These are phyloP conservation scores for Hemibates koningsi DNA, from an alignment of 2,113 vertebrate species.

Conservation along the genomic window DNA sequence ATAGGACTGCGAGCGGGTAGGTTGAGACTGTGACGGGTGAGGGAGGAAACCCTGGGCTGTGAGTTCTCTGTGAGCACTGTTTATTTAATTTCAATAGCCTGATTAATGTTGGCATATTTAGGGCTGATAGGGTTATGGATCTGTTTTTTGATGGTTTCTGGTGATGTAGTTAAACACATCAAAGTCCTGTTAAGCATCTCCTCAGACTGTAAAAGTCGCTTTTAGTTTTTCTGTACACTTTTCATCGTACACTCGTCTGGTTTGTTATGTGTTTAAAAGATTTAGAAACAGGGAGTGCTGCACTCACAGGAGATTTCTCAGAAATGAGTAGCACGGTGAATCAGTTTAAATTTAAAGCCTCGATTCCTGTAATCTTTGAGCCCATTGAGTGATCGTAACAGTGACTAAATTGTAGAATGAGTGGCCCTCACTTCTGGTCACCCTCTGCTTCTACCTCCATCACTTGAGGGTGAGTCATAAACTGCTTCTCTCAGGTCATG, in stretches of 20 bases:
- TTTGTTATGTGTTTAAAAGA: neutral
- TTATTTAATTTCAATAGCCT: neutral
- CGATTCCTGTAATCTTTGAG: neutral
- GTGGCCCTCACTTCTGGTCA: neutral
- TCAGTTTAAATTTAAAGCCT: neutral
- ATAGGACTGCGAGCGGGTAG: neutral
- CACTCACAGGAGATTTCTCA: neutral
- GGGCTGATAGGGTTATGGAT: neutral
- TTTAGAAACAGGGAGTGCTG: neutral
- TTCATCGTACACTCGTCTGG: neutral
- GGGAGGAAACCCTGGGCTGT: neutral
- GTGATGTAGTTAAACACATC: neutral
- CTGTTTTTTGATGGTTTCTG: constrained; percentile 15
- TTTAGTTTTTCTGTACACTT: neutral
- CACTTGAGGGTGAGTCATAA: constrained; percentile 38
- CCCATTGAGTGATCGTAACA: neutral
- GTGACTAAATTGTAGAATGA: neutral
- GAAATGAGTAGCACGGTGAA: neutral
- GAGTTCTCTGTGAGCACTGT: neutral
- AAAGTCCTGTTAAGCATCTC: neutral
- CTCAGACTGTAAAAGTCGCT: neutral
- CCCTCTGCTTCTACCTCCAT: neutral
- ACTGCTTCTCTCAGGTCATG: neutral
- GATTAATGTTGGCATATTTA: neutral
- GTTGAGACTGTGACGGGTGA: constrained; percentile 1